Evolutionary conservation across 2,113 vertebrate species (phyloP).

Genomic region (Callionymus lyra): DNA sequence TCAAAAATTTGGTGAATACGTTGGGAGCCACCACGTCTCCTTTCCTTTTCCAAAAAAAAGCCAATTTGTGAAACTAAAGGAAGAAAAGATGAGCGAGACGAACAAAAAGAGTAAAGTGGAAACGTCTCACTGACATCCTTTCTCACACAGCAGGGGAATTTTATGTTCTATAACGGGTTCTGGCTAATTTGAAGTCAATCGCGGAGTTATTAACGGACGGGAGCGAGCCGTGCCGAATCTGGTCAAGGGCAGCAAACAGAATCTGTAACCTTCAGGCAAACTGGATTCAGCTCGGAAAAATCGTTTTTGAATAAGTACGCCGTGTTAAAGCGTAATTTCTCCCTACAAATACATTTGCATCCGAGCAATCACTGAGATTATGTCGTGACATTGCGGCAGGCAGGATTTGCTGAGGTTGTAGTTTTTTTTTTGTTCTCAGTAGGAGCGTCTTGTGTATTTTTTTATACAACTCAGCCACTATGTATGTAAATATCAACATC

Average conservation of each 20-base stretch:
- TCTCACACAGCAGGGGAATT: constrained; percentile 61
- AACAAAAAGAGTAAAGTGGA: constrained; percentile 41
- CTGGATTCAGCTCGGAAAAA: neutral
- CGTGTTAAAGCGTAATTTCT: too few relatives aligned
- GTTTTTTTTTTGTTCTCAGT: constrained; percentile 39
- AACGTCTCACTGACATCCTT: constrained; percentile 65
- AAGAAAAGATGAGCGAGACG: constrained; percentile 39
- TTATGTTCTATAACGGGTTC: constrained; percentile 68
- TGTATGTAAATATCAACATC: constrained; percentile 60
- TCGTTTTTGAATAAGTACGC: too few relatives aligned
- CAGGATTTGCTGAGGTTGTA: constrained; percentile 22
- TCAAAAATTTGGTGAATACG: too few relatives aligned
- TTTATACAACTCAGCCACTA: constrained; percentile 56
- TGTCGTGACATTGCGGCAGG: constrained; percentile 20
- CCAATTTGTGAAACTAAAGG: constrained; percentile 58
- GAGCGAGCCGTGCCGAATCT: constrained; percentile 65
- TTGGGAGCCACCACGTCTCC: too few relatives aligned
- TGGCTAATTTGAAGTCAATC: constrained; percentile 72
- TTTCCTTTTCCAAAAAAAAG: constrained; percentile 46
- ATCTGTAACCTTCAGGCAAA: constrained; percentile 41
- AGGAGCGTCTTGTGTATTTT: constrained; percentile 1
- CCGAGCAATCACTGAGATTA: constrained; percentile 13
- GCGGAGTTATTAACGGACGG: constrained; percentile 70
- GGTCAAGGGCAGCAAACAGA: constrained; percentile 66
- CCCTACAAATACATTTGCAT: neutral